Evolutionary conservation across 2,888 invertebrate species (phyloP).

Genomic region (Heliconius cydno): DNA sequence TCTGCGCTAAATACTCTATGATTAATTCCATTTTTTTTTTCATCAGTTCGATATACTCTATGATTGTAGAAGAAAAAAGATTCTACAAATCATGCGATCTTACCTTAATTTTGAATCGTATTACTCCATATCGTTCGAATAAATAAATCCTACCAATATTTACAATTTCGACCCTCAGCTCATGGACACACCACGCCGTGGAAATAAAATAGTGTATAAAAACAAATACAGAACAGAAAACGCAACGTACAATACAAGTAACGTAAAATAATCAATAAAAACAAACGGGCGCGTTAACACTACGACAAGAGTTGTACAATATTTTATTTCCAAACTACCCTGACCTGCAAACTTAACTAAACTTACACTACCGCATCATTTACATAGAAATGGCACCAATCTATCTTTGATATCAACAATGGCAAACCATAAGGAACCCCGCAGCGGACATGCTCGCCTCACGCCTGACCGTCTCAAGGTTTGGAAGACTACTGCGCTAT

Average conservation of each 20-base stretch:
- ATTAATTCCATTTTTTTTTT: constrained; percentile 66
- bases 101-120: constrained; percentile 63
- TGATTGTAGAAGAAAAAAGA: constrained; percentile 66
- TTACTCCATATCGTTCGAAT: constrained; percentile 69
- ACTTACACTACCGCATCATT: constrained; percentile 81
- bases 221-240: constrained; percentile 60
- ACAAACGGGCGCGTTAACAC: constrained; percentile 64
- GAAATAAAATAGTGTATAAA: constrained; percentile 78
- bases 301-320: constrained; percentile 70
- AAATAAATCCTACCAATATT: constrained; percentile 80
- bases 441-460: constrained; percentile 70
- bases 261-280: constrained; percentile 58
- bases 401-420: constrained; percentile 84
- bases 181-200: constrained; percentile 78
- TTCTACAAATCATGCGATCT: constrained; percentile 65
- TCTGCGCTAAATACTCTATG: constrained; percentile 76
- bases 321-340: constrained; percentile 81
- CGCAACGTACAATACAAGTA: constrained; percentile 53
- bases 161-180: constrained; percentile 78
- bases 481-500: constrained; percentile 83
- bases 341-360: constrained; percentile 82
- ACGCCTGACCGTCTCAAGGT: constrained; percentile 71
- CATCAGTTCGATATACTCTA: constrained; percentile 73
- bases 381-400: constrained; percentile 83
- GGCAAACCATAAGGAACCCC: constrained; percentile 82